These are phyloP conservation scores for Drosophila limbata DNA, from an alignment of 2,888 invertebrate genomes.

Conservation along the genomic window DNA sequence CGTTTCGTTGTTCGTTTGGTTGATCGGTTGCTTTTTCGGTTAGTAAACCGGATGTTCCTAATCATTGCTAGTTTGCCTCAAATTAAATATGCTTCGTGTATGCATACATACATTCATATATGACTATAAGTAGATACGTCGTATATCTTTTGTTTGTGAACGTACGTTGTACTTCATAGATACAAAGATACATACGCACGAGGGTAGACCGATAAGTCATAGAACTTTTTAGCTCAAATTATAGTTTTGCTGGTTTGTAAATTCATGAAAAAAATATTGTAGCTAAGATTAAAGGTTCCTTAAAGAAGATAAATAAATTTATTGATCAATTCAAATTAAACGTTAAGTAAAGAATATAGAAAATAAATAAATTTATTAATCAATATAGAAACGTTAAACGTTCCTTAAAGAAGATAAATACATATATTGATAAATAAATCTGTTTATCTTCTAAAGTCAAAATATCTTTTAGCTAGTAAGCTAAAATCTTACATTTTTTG, in stretches of 20 bases:
- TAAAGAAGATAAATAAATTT: neutral
- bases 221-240: neutral
- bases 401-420: neutral
- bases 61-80: constrained; percentile 85
- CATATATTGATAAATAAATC: too few relatives aligned
- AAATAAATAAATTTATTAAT: neutral
- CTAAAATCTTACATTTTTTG: too few relatives aligned
- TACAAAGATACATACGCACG: constrained; percentile 32
- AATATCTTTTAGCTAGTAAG: too few relatives aligned
- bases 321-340: too few relatives aligned
- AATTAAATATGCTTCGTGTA: constrained; percentile 82
- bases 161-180: constrained; percentile 62
- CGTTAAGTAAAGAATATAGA: too few relatives aligned
- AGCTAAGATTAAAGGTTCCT: too few relatives aligned
- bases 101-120: neutral
- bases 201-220: neutral
- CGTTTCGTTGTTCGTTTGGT: constrained; percentile 31
- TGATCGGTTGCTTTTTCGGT: constrained; percentile 82
- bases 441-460: too few relatives aligned
- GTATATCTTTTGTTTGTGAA: constrained; percentile 76
- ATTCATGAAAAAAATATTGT: too few relatives aligned
- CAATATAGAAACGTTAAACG: too few relatives aligned
- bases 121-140: constrained; percentile 38
- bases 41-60: constrained; percentile 85
- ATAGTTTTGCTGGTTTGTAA: too few relatives aligned